phyloP scores from a whole-genome alignment of 2,113 vertebrate genomes.

The Silurus asotus region DNA sequence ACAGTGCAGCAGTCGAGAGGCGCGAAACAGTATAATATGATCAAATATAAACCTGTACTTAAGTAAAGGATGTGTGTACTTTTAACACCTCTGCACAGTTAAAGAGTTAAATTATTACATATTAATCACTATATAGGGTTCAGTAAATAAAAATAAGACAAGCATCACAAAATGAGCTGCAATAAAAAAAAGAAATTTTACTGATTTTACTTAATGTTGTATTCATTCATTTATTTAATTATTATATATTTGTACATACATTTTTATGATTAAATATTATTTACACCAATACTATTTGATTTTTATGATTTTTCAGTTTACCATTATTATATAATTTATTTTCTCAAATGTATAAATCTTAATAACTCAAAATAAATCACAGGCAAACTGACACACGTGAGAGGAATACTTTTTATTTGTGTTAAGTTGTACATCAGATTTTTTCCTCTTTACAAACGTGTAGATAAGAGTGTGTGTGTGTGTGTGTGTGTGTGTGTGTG shows the following conservation, averaged over 20 bases:
- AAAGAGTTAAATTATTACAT: too few relatives aligned
- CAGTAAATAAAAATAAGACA: too few relatives aligned
- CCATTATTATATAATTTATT: background rate
- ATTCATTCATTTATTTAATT: background rate
- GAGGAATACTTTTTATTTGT: slow-evolving; percentile 92
- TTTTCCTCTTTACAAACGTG: slow-evolving; percentile 74
- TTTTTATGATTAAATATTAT: background rate
- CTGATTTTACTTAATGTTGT: background rate
- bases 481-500: slow-evolving; percentile 50
- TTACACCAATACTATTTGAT: background rate
- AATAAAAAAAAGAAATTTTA: too few relatives aligned
- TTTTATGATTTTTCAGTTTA: background rate
- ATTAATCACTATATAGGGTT: too few relatives aligned
- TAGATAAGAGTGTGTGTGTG: slow-evolving; percentile 68
- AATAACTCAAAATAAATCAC: background rate
- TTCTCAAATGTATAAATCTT: background rate
- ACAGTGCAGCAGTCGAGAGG: too few relatives aligned
- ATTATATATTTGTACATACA: too few relatives aligned
- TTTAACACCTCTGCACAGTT: too few relatives aligned
- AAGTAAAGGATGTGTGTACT: too few relatives aligned
- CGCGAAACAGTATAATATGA: too few relatives aligned
- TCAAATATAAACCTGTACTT: too few relatives aligned
- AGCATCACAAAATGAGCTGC: too few relatives aligned
- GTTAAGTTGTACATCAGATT: slow-evolving; percentile 81
- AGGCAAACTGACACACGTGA: slow-evolving; percentile 49